phyloP scores from a whole-genome alignment of 2,113 vertebrate genomes.

The Pipa parva region DNA sequence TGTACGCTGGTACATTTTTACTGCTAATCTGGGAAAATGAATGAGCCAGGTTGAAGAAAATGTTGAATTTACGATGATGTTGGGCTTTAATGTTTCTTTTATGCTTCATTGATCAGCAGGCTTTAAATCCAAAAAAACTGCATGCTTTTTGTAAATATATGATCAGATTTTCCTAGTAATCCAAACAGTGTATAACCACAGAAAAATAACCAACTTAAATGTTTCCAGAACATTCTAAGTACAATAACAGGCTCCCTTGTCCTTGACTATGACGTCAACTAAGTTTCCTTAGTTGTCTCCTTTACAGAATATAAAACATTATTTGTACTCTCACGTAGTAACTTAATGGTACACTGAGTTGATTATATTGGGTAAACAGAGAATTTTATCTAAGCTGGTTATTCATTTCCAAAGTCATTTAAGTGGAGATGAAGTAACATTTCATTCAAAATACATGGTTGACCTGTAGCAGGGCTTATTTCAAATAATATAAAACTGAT shows the following conservation, averaged over 20 bases:
- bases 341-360: neutral
- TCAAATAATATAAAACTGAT: too few relatives aligned
- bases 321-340: too few relatives aligned
- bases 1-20: too few relatives aligned
- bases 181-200: constrained; percentile 24
- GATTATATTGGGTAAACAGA: too few relatives aligned
- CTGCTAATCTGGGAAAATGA: too few relatives aligned
- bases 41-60: too few relatives aligned
- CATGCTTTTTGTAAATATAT: constrained; percentile 19
- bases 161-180: constrained; percentile 22
- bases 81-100: constrained; percentile 18
- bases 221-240: constrained; percentile 7
- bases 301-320: neutral
- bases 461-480: too few relatives aligned
- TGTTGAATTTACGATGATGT: too few relatives aligned
- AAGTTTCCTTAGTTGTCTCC: constrained; percentile 1
- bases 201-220: constrained; percentile 31
- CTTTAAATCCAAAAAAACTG: constrained; percentile 33
- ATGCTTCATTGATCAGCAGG: constrained; percentile 22
- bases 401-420: too few relatives aligned
- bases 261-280: constrained; percentile 20
- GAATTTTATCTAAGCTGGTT: too few relatives aligned
- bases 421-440: too few relatives aligned
- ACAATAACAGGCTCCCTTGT: constrained; percentile 11
- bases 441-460: too few relatives aligned